Evolutionary conservation across 2,797 vertebrate species (phyloP).

Genomic region (Centroberyx gerrardi): DNA sequence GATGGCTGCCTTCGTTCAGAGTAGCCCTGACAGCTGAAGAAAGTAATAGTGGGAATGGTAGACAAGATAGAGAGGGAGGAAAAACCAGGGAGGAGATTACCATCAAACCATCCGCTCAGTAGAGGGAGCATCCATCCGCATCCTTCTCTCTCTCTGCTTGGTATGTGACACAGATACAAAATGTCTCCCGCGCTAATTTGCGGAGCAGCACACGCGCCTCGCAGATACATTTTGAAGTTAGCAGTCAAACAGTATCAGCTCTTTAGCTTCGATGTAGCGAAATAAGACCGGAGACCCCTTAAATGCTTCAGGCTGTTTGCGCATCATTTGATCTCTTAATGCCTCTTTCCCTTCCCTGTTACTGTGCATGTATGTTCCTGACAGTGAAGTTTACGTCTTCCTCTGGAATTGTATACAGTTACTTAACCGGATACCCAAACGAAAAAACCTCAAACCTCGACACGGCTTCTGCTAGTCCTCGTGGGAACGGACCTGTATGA

Average conservation of each 20-base stretch:
- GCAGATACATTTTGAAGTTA: slow-evolving; percentile 75
- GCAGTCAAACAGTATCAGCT: slow-evolving; percentile 77
- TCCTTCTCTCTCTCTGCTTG: slow-evolving; percentile 49
- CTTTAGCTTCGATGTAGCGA: slow-evolving; percentile 42
- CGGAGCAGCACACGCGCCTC: slow-evolving; percentile 49
- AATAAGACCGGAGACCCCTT: slow-evolving; percentile 58
- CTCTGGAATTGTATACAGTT: slow-evolving; percentile 36
- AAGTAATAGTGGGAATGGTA: slow-evolving; percentile 70
- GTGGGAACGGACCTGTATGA: slow-evolving; percentile 31
- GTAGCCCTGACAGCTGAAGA: slow-evolving; percentile 66
- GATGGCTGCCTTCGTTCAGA: slow-evolving; percentile 72
- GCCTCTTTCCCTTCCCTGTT: slow-evolving; percentile 45
- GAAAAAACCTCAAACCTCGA: slow-evolving; percentile 35
- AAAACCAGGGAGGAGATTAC: slow-evolving; percentile 64
- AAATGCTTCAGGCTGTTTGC: slow-evolving; percentile 65
- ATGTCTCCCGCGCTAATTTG: slow-evolving; percentile 76
- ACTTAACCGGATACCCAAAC: slow-evolving; percentile 48
- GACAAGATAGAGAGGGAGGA: slow-evolving; percentile 59
- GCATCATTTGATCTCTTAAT: slow-evolving; percentile 61
- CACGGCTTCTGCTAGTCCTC: slow-evolving; percentile 14
- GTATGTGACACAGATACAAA: slow-evolving; percentile 75
- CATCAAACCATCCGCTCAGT: slow-evolving; percentile 69
- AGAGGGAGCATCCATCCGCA: slow-evolving; percentile 68
- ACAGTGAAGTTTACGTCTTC: slow-evolving; percentile 55
- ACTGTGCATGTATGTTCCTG: slow-evolving; percentile 40